These are phyloP conservation scores for Apis florea DNA, from an alignment of 1,140 invertebrate genomes.

Conservation along the genomic window DNA sequence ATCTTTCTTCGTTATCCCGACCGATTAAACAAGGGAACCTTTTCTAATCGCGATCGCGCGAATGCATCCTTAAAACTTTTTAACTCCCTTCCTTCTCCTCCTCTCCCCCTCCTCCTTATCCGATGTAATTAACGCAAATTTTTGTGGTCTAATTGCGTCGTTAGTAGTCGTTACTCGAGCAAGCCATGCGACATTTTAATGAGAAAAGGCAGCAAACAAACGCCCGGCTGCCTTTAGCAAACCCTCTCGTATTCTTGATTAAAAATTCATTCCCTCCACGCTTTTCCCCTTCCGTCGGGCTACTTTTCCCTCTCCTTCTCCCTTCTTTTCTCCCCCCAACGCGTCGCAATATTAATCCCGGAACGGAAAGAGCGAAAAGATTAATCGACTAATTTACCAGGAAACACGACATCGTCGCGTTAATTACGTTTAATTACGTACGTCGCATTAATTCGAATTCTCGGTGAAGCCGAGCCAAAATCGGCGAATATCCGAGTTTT, in stretches of 20 bases:
- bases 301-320: neutral
- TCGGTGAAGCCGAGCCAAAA: no score
- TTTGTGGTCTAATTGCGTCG: conserved; percentile 21
- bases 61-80: neutral
- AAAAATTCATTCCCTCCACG: neutral
- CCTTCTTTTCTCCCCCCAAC: neutral
- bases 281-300: no score
- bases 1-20: neutral
- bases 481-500: neutral
- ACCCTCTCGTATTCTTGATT: neutral
- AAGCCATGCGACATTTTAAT: conserved; percentile 14
- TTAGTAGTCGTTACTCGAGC: conserved; percentile 29
- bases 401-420: neutral
- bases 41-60: no score
- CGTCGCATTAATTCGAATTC: neutral
- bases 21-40: conserved; percentile 1
- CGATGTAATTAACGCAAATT: conserved; percentile 32
- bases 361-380: neutral
- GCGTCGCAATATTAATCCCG: neutral
- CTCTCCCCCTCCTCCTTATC: neutral
- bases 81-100: no score
- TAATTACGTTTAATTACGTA: neutral
- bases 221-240: neutral
- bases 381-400: neutral
- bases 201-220: conserved; percentile 18